phyloP scores from a whole-genome alignment of 1,140 invertebrate species.

The Physella acuta region DNA sequence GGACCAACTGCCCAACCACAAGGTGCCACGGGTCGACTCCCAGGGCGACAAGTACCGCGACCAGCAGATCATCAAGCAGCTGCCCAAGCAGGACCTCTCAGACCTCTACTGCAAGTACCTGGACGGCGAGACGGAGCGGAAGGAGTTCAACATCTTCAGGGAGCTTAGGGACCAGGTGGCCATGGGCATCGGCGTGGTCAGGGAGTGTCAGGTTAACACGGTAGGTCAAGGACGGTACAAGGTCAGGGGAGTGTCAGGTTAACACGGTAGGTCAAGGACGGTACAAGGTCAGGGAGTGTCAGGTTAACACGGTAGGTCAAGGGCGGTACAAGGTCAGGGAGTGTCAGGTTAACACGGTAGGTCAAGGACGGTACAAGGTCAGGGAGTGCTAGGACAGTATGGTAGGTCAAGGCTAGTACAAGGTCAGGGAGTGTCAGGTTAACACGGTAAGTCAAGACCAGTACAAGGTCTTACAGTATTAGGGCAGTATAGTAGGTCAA shows the following conservation, averaged over 20 bases:
- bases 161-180: conserved; percentile 88
- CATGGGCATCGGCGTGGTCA: conserved; percentile 85
- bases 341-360: too few relatives aligned
- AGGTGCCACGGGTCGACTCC: conserved; percentile 93
- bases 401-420: conserved; percentile 91
- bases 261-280: too few relatives aligned
- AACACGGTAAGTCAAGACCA: conserved; percentile 27
- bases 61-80: conserved; percentile 81
- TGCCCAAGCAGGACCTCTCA: conserved; percentile 93
- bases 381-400: conserved; percentile 86
- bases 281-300: too few relatives aligned
- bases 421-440: conserved; percentile 63
- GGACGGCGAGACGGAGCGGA: conserved; percentile 80
- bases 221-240: conserved; percentile 23
- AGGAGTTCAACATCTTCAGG: conserved; percentile 87
- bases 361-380: conserved; percentile 87
- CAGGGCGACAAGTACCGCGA: conserved; percentile 91
- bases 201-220: conserved; percentile 48
- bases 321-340: too few relatives aligned
- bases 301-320: too few relatives aligned
- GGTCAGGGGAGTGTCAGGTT: too few relatives aligned
- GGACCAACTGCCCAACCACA: conserved; percentile 91
- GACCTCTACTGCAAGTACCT: conserved; percentile 85
- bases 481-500: too few relatives aligned
- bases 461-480: too few relatives aligned